Evolutionary conservation across 2,888 invertebrate species (phyloP).

Genomic region (Melanophora roralis): DNA sequence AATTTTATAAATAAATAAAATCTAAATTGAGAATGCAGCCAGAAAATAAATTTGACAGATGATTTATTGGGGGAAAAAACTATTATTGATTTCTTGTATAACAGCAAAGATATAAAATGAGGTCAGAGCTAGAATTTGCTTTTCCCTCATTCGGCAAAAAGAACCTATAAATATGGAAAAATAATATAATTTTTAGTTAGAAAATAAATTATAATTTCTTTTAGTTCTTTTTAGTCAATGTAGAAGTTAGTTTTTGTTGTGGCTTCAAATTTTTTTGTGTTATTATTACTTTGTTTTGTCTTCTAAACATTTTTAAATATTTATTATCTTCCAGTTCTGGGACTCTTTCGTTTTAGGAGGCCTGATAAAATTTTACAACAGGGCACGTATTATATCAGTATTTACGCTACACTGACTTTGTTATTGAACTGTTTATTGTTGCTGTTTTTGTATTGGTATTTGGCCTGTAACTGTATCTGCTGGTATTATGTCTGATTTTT

Average conservation of each 20-base stretch:
- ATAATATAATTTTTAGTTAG: not conserved
- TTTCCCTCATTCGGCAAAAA: not conserved
- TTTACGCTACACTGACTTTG: slow-evolving; percentile 61
- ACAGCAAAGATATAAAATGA: slow-evolving; percentile 19
- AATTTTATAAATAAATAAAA: slow-evolving; percentile 40
- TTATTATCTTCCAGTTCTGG: slow-evolving; percentile 45
- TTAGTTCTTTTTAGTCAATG: not conserved
- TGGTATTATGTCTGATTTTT: slow-evolving; percentile 19
- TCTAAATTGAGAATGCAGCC: slow-evolving; percentile 32
- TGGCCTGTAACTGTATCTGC: slow-evolving; percentile 2
- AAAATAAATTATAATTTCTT: slow-evolving; percentile 44
- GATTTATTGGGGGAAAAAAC: not conserved
- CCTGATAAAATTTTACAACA: not conserved
- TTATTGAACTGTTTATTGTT: slow-evolving; percentile 55
- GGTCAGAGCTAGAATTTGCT: slow-evolving; percentile 30
- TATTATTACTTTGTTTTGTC: not conserved
- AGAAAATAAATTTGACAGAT: slow-evolving; percentile 1
- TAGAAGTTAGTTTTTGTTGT: slow-evolving; percentile 26
- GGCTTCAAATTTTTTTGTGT: not conserved
- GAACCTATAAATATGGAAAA: not conserved
- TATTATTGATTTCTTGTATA: slow-evolving; percentile 40
- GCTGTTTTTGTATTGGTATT: not conserved
- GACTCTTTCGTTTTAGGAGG: not conserved
- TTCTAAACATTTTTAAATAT: slow-evolving; percentile 22
- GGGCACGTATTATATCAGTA: slow-evolving; percentile 62